Conservation (phyloP, 2,888 invertebrate species). For the Leuctra nigra region DNA sequence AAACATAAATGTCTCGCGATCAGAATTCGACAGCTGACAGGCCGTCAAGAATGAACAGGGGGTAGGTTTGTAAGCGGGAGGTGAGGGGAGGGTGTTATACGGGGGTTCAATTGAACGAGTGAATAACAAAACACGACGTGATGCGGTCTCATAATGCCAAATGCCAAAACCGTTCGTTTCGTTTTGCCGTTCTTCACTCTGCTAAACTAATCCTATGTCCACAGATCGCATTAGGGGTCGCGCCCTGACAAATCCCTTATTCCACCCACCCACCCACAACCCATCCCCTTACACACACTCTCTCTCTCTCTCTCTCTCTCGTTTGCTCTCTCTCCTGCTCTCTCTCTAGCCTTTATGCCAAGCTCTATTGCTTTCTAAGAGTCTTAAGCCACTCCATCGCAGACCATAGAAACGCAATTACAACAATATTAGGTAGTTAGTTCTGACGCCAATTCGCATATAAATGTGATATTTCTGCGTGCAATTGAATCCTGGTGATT, state of each 20-base stretch:
- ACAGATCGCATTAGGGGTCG: slow-evolving; percentile 22
- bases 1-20: slow-evolving; percentile 16
- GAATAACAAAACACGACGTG: slow-evolving; percentile 15
- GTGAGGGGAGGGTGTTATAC: not conserved
- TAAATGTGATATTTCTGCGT: too few species aligned
- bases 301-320: slow-evolving; percentile 10
- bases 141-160: slow-evolving; percentile 14
- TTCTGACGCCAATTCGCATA: too few species aligned
- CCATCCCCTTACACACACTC: slow-evolving; percentile 15
- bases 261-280: slow-evolving; percentile 12
- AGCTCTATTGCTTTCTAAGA: slow-evolving; percentile 21
- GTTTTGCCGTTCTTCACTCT: slow-evolving; percentile 17
- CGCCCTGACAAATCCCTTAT: slow-evolving; percentile 10
- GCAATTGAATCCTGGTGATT: too few species aligned
- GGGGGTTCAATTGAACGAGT: not conserved
- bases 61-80: not conserved
- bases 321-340: too few species aligned
- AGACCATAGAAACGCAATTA: slow-evolving; percentile 23
- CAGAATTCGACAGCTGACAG: slow-evolving; percentile 15
- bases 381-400: slow-evolving; percentile 23
- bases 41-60: not conserved
- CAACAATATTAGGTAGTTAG: not conserved
- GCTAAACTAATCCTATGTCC: slow-evolving; percentile 21
- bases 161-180: slow-evolving; percentile 18
- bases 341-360: too few species aligned